Conservation (phyloP, 2,888 invertebrate species). For the Nemotelus pantherinus region DNA sequence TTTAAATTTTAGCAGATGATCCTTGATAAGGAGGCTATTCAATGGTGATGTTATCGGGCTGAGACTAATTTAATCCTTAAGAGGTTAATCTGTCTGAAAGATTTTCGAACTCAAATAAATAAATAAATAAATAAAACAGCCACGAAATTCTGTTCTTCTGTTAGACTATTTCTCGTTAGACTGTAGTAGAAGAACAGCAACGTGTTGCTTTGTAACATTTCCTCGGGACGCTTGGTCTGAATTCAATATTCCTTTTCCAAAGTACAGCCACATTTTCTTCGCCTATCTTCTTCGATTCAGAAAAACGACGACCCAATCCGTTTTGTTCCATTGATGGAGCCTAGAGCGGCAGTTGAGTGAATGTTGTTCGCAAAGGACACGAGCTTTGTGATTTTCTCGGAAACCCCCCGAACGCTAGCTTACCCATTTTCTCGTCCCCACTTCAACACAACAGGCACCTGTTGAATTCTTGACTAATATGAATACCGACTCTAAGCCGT, state of each 20-base stretch:
- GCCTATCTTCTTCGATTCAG: no score
- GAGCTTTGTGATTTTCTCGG: background rate
- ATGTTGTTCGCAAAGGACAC: background rate
- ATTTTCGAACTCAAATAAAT: no score
- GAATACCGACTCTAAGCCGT: conserved; percentile 7
- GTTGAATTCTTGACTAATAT: background rate
- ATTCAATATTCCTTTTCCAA: background rate
- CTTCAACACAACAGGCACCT: background rate
- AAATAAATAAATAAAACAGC: no score
- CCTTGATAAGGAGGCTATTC: background rate
- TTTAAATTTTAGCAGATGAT: background rate
- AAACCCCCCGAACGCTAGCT: background rate
- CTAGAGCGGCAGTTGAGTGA: background rate
- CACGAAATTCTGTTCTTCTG: no score
- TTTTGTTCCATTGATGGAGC: background rate
- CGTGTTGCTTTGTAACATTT: no score
- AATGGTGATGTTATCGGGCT: background rate
- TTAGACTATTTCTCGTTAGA: no score
- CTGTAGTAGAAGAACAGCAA: no score
- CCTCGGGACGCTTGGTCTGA: no score
- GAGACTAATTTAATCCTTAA: no score
- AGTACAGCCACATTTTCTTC: background rate
- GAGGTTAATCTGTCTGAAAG: no score
- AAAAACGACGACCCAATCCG: background rate
- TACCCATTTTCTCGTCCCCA: background rate